These are phyloP conservation scores for Lepus americanus DNA, from an alignment of 2,113 vertebrate species.

Conservation along the genomic window DNA sequence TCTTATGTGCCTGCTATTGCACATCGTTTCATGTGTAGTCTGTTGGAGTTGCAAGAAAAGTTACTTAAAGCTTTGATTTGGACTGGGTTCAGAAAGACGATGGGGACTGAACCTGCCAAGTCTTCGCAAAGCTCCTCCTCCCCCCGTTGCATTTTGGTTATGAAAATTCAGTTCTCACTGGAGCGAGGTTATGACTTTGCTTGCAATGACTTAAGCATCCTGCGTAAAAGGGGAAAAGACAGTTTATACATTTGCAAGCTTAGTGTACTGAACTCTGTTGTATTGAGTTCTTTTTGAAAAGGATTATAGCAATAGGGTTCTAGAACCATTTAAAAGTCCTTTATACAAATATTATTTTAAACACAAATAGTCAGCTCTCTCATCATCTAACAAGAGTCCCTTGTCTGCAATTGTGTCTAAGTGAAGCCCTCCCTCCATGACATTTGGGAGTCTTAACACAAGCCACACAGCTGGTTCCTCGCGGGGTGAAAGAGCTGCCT, in stretches of 20 bases:
- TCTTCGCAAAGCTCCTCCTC: neutral
- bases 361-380: constrained; percentile 39
- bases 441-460: constrained; percentile 21
- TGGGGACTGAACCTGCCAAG: rapidly evolving
- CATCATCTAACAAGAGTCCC: neutral
- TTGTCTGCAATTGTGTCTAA: constrained; percentile 39
- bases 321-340: neutral
- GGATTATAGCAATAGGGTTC: neutral
- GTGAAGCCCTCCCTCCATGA: neutral
- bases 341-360: constrained; percentile 77
- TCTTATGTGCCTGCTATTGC: rapidly evolving
- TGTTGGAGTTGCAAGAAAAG: neutral
- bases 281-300: neutral
- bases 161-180: neutral
- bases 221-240: neutral
- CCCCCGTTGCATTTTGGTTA: neutral
- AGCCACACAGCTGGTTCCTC: neutral
- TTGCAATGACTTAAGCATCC: neutral
- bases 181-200: neutral
- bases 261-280: neutral
- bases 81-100: neutral
- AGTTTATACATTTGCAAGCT: neutral
- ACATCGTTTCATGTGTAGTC: rapidly evolving
- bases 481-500: neutral
- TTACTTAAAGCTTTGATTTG: neutral